Percentiles rank a stretch among this genome's conserved stretches.
phyloP scores from a whole-genome alignment of 2,113 vertebrate species.

The Tragelaphus strepsiceros region DNA sequence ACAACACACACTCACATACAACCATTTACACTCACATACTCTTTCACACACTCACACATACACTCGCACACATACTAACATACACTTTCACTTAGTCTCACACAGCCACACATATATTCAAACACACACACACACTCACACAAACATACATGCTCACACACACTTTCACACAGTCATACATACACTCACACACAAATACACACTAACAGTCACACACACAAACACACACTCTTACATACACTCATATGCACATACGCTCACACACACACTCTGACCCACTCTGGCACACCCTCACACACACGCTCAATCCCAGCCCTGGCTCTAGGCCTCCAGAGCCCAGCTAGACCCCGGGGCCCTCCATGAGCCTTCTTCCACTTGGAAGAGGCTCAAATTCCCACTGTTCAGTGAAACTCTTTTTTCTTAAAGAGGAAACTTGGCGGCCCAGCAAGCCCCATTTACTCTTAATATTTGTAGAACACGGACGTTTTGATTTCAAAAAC shows the following conservation, averaged over 20 bases:
- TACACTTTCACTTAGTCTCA: neutral
- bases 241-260: neutral
- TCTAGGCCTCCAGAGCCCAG: neutral
- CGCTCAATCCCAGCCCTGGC: neutral
- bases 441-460: neutral
- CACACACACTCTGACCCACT: neutral
- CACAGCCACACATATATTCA: neutral
- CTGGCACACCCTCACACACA: neutral
- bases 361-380: neutral
- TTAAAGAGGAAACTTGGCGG: neutral
- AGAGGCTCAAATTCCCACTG: neutral
- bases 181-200: neutral
- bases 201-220: neutral
- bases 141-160: neutral
- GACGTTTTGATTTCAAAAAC: slow-evolving; percentile 63
- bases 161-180: neutral
- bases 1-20: neutral
- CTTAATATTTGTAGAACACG: neutral
- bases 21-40: neutral
- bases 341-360: neutral
- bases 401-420: neutral
- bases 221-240: neutral
- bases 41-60: neutral
- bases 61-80: neutral
- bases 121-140: neutral